These are phyloP conservation scores for Onychorhynchus coronatus DNA, from an alignment of 2,113 vertebrate species.

Conservation along the genomic window DNA sequence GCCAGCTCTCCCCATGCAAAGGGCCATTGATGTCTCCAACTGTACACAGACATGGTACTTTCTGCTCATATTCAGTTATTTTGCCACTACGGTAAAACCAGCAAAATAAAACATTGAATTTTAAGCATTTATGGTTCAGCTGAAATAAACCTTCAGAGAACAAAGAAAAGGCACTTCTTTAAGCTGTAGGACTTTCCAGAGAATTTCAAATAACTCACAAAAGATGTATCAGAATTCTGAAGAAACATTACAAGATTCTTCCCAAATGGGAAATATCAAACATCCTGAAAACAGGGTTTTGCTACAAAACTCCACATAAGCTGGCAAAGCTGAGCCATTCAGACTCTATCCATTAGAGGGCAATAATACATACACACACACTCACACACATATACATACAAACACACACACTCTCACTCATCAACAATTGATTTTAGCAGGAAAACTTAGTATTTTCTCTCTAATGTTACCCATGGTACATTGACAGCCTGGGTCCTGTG, in stretches of 20 bases:
- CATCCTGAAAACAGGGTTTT: not conserved
- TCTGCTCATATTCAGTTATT: not conserved
- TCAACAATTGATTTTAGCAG: not conserved
- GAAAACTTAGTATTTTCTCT: not conserved
- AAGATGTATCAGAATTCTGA: not conserved
- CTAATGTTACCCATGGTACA: not conserved
- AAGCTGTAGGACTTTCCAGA: not conserved
- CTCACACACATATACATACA: not conserved
- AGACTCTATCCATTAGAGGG: slow-evolving; percentile 57
- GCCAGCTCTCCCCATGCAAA: not conserved
- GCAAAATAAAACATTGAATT: not conserved
- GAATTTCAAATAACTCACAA: not conserved
- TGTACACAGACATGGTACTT: not conserved
- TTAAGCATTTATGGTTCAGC: not conserved
- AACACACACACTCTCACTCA: not conserved
- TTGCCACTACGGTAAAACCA: not conserved
- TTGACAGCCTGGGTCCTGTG: not conserved
- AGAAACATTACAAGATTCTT: not conserved
- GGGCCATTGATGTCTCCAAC: not conserved
- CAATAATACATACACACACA: slow-evolving; percentile 9
- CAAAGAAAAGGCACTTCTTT: not conserved
- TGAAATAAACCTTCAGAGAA: not conserved
- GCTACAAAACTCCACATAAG: accelerated
- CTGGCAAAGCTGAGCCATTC: slow-evolving; percentile 21
- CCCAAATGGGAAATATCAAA: not conserved